A percentile compares a stretch with the other conserved stretches of the same genome.
Evolutionary conservation across 2,888 invertebrate species (phyloP).

Genomic region (Drosophila limbata): DNA sequence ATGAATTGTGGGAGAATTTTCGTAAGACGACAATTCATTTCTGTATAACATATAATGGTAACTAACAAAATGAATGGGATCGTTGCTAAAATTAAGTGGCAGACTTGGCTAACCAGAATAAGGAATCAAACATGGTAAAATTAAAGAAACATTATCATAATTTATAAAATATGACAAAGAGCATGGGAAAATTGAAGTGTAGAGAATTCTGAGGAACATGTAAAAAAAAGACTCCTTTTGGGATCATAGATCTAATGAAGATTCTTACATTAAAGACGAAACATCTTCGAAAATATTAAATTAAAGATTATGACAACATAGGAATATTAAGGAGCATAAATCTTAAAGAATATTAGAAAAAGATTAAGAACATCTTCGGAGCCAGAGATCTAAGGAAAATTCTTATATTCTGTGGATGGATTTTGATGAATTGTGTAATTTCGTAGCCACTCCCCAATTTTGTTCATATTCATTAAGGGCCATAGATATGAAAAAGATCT

Average conservation of each 20-base stretch:
- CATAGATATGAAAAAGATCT: not conserved
- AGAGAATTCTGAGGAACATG: not conserved
- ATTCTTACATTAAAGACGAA: too few relatives aligned
- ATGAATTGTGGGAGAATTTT: conserved; percentile 74
- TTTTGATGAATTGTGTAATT: too few relatives aligned
- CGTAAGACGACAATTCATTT: conserved; percentile 34
- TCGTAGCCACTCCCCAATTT: too few relatives aligned
- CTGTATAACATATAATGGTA: conserved; percentile 41
- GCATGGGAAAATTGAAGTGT: not conserved
- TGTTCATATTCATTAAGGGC: not conserved
- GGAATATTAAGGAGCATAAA: not conserved
- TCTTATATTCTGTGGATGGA: too few relatives aligned
- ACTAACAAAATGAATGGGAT: conserved; percentile 12
- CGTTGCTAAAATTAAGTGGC: not conserved
- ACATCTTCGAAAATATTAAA: too few relatives aligned
- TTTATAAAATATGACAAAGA: not conserved
- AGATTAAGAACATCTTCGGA: not conserved
- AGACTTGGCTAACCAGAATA: not conserved
- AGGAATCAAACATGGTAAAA: not conserved
- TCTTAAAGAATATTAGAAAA: not conserved
- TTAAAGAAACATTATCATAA: not conserved
- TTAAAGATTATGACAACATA: not conserved
- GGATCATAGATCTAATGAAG: too few relatives aligned
- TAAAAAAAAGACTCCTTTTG: too few relatives aligned
- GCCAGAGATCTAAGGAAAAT: not conserved